phyloP scores from a whole-genome alignment of 37 sponge, comb jelly and placozoan species.

The Oscarella lobularis region DNA sequence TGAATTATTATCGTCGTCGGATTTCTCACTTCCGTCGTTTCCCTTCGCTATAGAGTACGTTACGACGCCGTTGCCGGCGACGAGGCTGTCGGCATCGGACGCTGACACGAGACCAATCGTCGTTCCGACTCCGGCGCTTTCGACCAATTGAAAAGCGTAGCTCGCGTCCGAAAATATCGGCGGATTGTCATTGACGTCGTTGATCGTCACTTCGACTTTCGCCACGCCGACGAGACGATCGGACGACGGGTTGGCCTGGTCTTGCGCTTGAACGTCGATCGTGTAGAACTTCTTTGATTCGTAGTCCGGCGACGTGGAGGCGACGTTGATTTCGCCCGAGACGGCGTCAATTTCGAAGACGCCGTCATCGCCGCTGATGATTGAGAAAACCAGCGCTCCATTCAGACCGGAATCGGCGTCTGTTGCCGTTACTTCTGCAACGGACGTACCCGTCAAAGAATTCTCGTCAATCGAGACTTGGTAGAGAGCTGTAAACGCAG shows the following conservation, averaged over 20 bases:
- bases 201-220: constrained; percentile 18
- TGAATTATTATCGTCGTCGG: too few species aligned
- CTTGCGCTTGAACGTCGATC: constrained; percentile 15
- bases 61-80: neutral
- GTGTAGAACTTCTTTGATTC: constrained; percentile 15
- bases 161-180: constrained; percentile 23
- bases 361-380: neutral
- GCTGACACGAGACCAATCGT: neutral
- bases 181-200: constrained; percentile 47
- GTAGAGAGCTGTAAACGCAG: neutral
- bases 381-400: constrained; percentile 21
- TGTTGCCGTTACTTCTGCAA: constrained; percentile 26
- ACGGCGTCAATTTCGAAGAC: neutral
- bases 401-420: constrained; percentile 45
- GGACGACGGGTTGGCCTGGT: constrained; percentile 12
- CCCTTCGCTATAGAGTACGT: neutral
- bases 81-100: neutral
- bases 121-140: constrained; percentile 7
- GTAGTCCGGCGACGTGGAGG: constrained; percentile 19
- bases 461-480: constrained; percentile 25
- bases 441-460: neutral
- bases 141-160: constrained; percentile 24
- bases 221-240: constrained; percentile 8
- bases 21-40: too few species aligned
- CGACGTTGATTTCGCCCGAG: neutral